phyloP scores from a whole-genome alignment of 2,797 vertebrate genomes.

The Falco rusticolus region DNA sequence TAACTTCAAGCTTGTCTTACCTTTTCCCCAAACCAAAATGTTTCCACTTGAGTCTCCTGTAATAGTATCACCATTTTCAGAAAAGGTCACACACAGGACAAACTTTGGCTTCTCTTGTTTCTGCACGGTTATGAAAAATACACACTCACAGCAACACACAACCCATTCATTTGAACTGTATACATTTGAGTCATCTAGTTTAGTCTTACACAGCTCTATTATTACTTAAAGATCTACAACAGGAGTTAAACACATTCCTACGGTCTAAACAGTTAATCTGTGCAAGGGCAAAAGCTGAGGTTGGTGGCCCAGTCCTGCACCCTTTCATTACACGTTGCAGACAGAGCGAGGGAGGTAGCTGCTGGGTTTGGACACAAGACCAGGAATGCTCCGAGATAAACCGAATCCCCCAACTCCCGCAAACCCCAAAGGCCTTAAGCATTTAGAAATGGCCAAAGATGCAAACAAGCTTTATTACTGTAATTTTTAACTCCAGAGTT shows the following conservation, averaged over 20 bases:
- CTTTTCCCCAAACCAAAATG: constrained; percentile 99
- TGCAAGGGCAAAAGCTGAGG: background rate
- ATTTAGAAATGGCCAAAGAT: background rate
- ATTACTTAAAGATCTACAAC: background rate
- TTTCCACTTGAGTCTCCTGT: constrained; percentile 98
- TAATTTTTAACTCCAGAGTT: background rate
- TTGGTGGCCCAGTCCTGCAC: background rate
- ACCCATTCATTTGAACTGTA: background rate
- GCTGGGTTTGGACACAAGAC: background rate
- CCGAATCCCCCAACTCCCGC: background rate
- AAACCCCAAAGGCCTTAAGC: background rate
- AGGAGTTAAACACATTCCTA: background rate
- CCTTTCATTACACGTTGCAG: background rate
- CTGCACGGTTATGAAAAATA: constrained; percentile 75
- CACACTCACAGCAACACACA: constrained; percentile 20
- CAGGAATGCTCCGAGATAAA: background rate
- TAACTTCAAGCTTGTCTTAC: constrained; percentile 74
- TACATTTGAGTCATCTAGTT: background rate
- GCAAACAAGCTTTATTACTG: background rate
- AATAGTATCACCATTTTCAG: constrained; percentile 96
- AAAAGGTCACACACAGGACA: constrained; percentile 97
- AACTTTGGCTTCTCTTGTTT: constrained; percentile 99
- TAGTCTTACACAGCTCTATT: background rate
- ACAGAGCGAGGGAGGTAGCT: background rate
- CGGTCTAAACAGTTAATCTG: background rate